phyloP scores from a whole-genome alignment of 2,888 invertebrate species.

The Sphaeridia pumilis region DNA sequence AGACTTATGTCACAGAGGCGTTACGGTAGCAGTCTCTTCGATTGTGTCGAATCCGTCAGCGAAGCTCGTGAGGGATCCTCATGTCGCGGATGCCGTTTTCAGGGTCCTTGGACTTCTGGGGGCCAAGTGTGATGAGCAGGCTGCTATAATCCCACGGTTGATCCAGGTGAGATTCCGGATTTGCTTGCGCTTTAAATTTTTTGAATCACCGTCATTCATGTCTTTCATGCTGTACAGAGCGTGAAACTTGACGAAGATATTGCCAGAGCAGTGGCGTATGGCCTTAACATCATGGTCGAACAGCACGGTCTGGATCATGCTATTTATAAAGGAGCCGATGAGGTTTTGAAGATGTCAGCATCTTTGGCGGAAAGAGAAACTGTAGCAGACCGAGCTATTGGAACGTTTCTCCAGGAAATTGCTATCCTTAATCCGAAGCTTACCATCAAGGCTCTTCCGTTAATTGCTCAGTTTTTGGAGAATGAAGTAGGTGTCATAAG shows the following conservation, averaged over 20 bases:
- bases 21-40: conserved; percentile 23
- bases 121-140: conserved; percentile 22
- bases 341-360: conserved; percentile 19
- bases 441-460: conserved; percentile 19
- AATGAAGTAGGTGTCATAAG: conserved; percentile 23
- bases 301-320: conserved; percentile 16
- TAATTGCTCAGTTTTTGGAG: conserved; percentile 26
- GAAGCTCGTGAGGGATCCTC: conserved; percentile 14
- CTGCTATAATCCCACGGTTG: conserved; percentile 23
- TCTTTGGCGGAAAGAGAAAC: conserved; percentile 22
- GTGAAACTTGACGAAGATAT: conserved; percentile 24
- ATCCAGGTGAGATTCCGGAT: conserved; percentile 16
- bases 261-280: conserved; percentile 19
- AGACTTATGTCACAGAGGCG: conserved; percentile 13
- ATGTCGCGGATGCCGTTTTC: conserved; percentile 21
- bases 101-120: conserved; percentile 23
- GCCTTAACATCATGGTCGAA: conserved; percentile 16
- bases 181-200: neutral
- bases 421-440: conserved; percentile 18
- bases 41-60: conserved; percentile 22
- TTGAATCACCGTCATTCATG: neutral
- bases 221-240: conserved; percentile 6
- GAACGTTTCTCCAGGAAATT: conserved; percentile 22
- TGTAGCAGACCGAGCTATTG: conserved; percentile 22
- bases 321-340: conserved; percentile 13